Evolutionary conservation across 1,140 invertebrate species (phyloP).

Genomic region (Neoseiulus cucumeris): DNA sequence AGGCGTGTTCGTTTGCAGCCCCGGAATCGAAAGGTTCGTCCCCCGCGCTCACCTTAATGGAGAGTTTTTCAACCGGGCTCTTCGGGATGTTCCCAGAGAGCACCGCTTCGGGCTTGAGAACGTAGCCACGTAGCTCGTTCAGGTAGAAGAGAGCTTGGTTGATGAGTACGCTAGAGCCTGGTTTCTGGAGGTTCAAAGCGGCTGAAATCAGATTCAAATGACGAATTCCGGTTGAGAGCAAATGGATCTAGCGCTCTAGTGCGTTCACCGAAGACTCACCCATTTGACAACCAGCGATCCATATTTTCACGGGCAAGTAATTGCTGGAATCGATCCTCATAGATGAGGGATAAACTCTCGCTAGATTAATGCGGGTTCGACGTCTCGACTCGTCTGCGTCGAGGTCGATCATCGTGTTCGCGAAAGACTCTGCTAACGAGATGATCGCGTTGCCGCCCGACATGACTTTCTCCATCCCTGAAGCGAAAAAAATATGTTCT

Average conservation of each 20-base stretch:
- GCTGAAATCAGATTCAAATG: slow-evolving; percentile 23
- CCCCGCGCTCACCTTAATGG: too few species aligned
- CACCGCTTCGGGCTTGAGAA: slow-evolving; percentile 33
- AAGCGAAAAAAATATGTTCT: too few species aligned
- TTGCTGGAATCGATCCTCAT: slow-evolving; percentile 36
- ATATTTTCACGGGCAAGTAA: slow-evolving; percentile 35
- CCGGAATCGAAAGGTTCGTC: too few species aligned
- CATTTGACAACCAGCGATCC: slow-evolving; percentile 38
- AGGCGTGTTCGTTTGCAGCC: too few species aligned
- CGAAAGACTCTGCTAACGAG: too few species aligned
- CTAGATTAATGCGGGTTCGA: slow-evolving; percentile 30
- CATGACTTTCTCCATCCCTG: too few species aligned
- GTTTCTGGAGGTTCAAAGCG: slow-evolving; percentile 38
- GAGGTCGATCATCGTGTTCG: slow-evolving; percentile 23
- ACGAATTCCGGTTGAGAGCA: too few species aligned
- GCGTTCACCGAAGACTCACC: too few species aligned
- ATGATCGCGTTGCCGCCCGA: too few species aligned
- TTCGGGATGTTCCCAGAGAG: too few species aligned
- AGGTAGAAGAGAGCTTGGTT: slow-evolving; percentile 38
- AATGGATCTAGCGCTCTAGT: too few species aligned
- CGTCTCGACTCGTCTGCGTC: slow-evolving; percentile 26
- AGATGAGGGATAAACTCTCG: slow-evolving; percentile 38
- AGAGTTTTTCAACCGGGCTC: too few species aligned
- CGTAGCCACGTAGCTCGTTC: slow-evolving; percentile 44
- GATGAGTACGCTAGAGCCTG: slow-evolving; percentile 34